Conservation (phyloP, 2,888 invertebrate species). For the Drosophila eohydei region DNA sequence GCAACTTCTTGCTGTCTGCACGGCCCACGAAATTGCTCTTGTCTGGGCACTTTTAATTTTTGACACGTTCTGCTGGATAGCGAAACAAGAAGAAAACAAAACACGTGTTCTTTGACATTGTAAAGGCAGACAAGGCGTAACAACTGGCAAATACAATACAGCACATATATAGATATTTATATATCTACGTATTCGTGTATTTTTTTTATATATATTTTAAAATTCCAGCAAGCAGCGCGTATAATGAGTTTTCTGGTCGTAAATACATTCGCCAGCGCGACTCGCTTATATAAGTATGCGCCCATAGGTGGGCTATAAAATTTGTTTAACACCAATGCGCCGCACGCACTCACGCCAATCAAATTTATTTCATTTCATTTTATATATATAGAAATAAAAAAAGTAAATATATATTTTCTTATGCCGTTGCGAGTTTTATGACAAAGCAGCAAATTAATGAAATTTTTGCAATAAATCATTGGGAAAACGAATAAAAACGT, state of each 20-base stretch:
- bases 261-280: slow-evolving; percentile 54
- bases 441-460: slow-evolving; percentile 75
- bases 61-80: slow-evolving; percentile 63
- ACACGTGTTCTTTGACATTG: slow-evolving; percentile 70
- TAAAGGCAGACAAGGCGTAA: slow-evolving; percentile 36
- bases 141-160: slow-evolving; percentile 23
- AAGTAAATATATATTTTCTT: slow-evolving; percentile 12
- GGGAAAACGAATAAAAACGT: slow-evolving; percentile 42
- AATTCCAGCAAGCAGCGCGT: slow-evolving; percentile 58
- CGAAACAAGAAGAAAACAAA: slow-evolving; percentile 14
- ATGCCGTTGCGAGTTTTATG: slow-evolving; percentile 58
- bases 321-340: slow-evolving; percentile 69
- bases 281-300: slow-evolving; percentile 22
- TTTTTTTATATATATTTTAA: slow-evolving; percentile 50
- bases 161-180: slow-evolving; percentile 19
- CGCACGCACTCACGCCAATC: slow-evolving; percentile 57
- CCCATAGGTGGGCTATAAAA: slow-evolving; percentile 73
- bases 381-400: slow-evolving; percentile 8
- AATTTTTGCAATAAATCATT: slow-evolving; percentile 73
- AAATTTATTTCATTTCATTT: slow-evolving; percentile 73
- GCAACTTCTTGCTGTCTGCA: slow-evolving; percentile 8
- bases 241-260: slow-evolving; percentile 72
- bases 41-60: slow-evolving; percentile 65
- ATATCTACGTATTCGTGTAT: slow-evolving; percentile 30
- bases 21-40: background rate